These are phyloP conservation scores for Istiophorus platypterus DNA, from an alignment of 2,113 vertebrate species.

Conservation along the genomic window DNA sequence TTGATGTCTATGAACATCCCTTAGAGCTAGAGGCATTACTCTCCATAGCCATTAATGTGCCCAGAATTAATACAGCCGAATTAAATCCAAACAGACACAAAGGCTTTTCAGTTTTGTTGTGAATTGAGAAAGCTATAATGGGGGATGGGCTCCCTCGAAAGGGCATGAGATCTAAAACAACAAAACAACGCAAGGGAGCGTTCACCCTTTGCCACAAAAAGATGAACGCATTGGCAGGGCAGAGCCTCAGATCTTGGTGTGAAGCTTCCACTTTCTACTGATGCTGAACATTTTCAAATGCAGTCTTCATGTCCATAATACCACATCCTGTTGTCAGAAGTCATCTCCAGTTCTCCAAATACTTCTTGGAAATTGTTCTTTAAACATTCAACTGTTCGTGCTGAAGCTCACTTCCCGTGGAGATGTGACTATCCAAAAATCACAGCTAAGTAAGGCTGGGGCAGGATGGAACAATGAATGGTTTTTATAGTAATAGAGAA, in stretches of 20 bases:
- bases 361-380: constrained; percentile 46
- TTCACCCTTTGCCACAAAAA: constrained; percentile 27
- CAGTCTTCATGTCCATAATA: neutral
- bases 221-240: constrained; percentile 24
- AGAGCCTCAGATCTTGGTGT: constrained; percentile 40
- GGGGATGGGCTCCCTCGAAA: neutral
- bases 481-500: constrained; percentile 57
- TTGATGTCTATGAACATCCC: neutral
- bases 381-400: constrained; percentile 52
- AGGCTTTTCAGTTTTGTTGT: constrained; percentile 17
- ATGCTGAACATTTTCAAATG: neutral
- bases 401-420: constrained; percentile 44
- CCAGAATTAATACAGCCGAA: neutral
- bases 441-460: constrained; percentile 66
- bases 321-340: constrained; percentile 40
- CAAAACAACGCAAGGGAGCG: constrained; percentile 25
- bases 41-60: neutral
- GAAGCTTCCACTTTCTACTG: neutral
- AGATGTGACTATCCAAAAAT: constrained; percentile 75
- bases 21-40: neutral
- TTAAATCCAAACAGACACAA: constrained; percentile 14
- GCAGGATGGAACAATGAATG: constrained; percentile 59
- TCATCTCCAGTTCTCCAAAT: constrained; percentile 20
- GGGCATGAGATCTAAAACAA: constrained; percentile 21
- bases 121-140: neutral